Base-by-base conservation (phyloP, 1,140 invertebrate genomes). In the Vollenhovia emeryi region DNA sequence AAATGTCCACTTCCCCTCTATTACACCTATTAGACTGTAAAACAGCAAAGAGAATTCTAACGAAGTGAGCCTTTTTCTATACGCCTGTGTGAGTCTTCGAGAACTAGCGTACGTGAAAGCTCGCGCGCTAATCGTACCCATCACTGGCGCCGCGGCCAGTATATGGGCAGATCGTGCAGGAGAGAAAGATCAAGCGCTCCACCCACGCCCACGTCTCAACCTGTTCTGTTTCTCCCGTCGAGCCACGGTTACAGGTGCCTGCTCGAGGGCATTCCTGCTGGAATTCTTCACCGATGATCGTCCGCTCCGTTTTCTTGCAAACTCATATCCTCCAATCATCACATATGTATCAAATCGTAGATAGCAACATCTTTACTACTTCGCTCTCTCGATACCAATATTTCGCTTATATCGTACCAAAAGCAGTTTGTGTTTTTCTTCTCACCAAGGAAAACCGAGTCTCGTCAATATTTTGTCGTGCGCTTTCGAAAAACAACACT, bases 201-300 rank as follows among this genome's bases (percentile, higher is more conserved):
- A 94, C 93, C 93, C 92, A 94, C 93, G 93, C 93, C 91, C 91
- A 93, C 87, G 87, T 92, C 93, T 93, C 92, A 93, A 93, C 93
- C 93, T 93, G 93, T 93, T 93, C 93, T 92, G 92, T 92, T 93
- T 90, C 93, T 92, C 84, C 83, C 91, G 73, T 92, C 88, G 92
- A 91, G 93, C 91, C 90, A 89, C 89, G 91, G 92, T 93, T 94
- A 94, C 93, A 94, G 93, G 93, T 94, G 93, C 93, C 93, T 93
- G 88, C 92, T 90, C 85, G 89, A 92, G 92, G 90, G 93, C 93
- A 93, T 93, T 93, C 92, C 92, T 92, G 91, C 79, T 89, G 86
- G 90, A 91, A 90, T 89, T 90, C 90, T 86, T 90, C 86, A 90
- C 62, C 86, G 87, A 89, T 90, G 87, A 89, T 91, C 86, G 48